Conservation (phyloP, 2,797 vertebrate genomes). For the Masticophis lateralis region DNA sequence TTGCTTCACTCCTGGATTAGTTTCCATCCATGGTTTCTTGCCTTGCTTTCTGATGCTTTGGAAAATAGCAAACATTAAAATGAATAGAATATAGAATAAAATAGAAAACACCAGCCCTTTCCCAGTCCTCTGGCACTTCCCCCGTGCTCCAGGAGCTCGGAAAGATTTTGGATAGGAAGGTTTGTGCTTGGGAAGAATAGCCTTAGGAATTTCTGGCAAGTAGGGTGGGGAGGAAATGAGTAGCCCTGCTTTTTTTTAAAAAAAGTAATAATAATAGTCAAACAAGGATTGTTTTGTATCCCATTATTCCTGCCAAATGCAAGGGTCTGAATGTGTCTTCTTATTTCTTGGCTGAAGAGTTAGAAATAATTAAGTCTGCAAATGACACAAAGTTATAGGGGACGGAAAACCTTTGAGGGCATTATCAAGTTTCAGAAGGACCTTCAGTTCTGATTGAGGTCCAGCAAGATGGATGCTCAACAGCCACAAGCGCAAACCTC, state of each 20-base stretch:
- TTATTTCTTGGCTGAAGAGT: neutral
- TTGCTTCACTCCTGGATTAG: neutral
- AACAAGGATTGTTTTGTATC: neutral
- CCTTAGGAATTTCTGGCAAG: neutral
- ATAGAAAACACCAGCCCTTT: neutral
- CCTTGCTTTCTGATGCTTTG: neutral
- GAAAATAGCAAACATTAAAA: neutral
- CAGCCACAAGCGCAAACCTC: neutral
- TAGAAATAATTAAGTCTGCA: neutral
- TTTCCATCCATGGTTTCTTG: neutral
- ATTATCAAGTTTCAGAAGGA: neutral
- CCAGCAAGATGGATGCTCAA: neutral
- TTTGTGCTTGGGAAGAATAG: neutral
- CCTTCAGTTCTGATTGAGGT: neutral
- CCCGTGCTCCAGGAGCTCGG: neutral
- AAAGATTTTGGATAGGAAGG: neutral
- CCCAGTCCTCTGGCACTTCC: neutral
- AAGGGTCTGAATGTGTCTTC: neutral
- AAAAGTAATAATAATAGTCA: neutral
- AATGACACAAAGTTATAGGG: neutral
- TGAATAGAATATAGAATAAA: neutral
- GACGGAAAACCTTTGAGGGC: neutral
- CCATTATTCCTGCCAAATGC: neutral
- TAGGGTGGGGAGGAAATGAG: neutral
- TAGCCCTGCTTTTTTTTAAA: neutral